phyloP scores from a whole-genome alignment of 2,888 invertebrate species.

The Oligia strigilis region DNA sequence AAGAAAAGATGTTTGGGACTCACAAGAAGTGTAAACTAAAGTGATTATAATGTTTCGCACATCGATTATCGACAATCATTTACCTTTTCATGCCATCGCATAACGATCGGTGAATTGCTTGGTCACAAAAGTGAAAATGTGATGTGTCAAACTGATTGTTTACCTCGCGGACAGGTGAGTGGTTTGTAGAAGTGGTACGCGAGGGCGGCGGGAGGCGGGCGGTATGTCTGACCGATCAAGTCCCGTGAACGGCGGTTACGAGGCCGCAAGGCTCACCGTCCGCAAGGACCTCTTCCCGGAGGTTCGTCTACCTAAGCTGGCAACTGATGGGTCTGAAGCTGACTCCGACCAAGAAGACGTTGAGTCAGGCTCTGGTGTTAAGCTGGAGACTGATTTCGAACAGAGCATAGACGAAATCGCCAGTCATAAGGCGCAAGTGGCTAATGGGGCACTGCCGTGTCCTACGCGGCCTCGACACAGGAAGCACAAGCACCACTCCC shows the following conservation, averaged over 20 bases:
- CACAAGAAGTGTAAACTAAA: slow-evolving; percentile 86
- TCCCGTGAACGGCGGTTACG: slow-evolving; percentile 88
- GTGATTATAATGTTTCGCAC: slow-evolving; percentile 85
- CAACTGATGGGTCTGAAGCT: slow-evolving; percentile 73
- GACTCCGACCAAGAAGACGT: slow-evolving; percentile 77
- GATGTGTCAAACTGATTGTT: slow-evolving; percentile 91
- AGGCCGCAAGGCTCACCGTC: slow-evolving; percentile 87
- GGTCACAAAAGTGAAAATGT: slow-evolving; percentile 90
- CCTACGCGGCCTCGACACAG: slow-evolving; percentile 82
- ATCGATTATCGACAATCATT: slow-evolving; percentile 82
- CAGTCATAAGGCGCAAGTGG: slow-evolving; percentile 81
- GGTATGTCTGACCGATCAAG: slow-evolving; percentile 89
- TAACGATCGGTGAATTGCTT: slow-evolving; percentile 83
- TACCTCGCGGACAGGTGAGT: slow-evolving; percentile 90
- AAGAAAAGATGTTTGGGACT: slow-evolving; percentile 89
- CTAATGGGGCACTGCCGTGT: slow-evolving; percentile 81
- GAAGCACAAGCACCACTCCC: slow-evolving; percentile 86
- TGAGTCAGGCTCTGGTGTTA: slow-evolving; percentile 83
- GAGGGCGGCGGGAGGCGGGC: slow-evolving; percentile 89
- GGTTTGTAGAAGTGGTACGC: slow-evolving; percentile 88
- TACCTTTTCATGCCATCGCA: slow-evolving; percentile 80
- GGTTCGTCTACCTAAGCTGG: slow-evolving; percentile 76
- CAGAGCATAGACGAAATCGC: slow-evolving; percentile 89
- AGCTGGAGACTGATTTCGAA: slow-evolving; percentile 89
- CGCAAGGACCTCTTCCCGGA: slow-evolving; percentile 89